phyloP scores from a whole-genome alignment of 2,113 vertebrate genomes.

The Erythrolamprus reginae region DNA sequence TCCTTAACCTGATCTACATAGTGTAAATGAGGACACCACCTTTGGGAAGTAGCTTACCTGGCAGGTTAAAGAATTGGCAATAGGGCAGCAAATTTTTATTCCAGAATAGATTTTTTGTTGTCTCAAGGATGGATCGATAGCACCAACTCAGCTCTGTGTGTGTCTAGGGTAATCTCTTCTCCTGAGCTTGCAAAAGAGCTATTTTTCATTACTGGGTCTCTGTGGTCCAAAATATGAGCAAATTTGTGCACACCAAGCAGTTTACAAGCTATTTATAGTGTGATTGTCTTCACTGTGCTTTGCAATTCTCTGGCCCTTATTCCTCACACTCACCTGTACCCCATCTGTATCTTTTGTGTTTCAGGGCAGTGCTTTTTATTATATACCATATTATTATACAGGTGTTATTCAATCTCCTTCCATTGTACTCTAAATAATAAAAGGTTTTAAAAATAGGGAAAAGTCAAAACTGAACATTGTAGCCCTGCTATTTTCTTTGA shows the following conservation, averaged over 20 bases:
- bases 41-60: neutral
- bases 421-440: neutral
- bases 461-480: neutral
- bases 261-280: neutral
- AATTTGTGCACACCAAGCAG: neutral
- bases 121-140: neutral
- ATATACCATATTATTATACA: neutral
- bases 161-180: neutral
- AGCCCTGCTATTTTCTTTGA: neutral
- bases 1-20: neutral
- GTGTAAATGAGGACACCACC: neutral
- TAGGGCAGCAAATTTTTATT: neutral
- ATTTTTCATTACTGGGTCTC: neutral
- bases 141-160: neutral
- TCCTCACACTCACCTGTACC: neutral
- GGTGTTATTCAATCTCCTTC: neutral
- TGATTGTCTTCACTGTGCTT: neutral
- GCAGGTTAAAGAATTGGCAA: neutral
- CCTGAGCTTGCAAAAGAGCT: neutral
- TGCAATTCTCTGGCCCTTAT: slow-evolving; percentile 24
- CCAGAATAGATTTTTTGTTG: neutral
- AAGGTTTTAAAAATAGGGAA: neutral
- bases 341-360: rapidly evolving
- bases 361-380: neutral
- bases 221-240: neutral